Evolutionary conservation across 2,113 vertebrate genomes (phyloP), one percentile per base, ranked within the genome.

Genomic region (Calcarius ornatus): DNA sequence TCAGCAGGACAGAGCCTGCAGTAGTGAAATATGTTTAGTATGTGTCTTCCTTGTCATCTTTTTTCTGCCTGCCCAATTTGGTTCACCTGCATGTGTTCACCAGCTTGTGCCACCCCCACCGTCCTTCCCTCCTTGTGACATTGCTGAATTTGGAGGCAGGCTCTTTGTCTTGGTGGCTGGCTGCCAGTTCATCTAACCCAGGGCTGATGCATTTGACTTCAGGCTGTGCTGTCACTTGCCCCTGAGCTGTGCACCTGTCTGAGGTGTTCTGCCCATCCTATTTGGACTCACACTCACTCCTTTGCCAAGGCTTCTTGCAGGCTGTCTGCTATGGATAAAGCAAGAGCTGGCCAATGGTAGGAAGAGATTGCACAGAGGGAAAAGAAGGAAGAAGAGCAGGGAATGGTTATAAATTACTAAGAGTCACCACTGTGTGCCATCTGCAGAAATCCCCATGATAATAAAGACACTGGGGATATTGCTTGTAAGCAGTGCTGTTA

Each of bases 371-470:
- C 31, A 5, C 3, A 48, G 31, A 54, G 35, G 37, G 47, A 73
- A 35, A 43, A 77, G 40, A 64, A 31, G 50, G 11, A 82, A 73
- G 70, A 88, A 72, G 43, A 83, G 47, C 60, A 66, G 38, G 47
- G 31, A 81, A 75, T 12, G 5, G n/a, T 70, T 88, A 90, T 91
- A 89, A 89, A 87, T 91, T 91, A 71, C 76, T 70, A 71, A 59
- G 54, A 76, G 48, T 81, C 88, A 88, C 89, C 79, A 84, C 83
- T 86, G 75, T 57, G 92, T 93, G 86, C 91, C 95, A 93, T 94
- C 86, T 95, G 81, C 86, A 94, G 95, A 95, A 97, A 97, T 95
- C 95, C 92, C 92, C 94, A 79, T 77, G 88, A 92, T 88, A 94
- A 90, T 94, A 64, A 60, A 92, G 79, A 61, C 79, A 70, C 86